Base-by-base conservation (phyloP, 2,797 vertebrate species). In the Manis crassicaudata region DNA sequence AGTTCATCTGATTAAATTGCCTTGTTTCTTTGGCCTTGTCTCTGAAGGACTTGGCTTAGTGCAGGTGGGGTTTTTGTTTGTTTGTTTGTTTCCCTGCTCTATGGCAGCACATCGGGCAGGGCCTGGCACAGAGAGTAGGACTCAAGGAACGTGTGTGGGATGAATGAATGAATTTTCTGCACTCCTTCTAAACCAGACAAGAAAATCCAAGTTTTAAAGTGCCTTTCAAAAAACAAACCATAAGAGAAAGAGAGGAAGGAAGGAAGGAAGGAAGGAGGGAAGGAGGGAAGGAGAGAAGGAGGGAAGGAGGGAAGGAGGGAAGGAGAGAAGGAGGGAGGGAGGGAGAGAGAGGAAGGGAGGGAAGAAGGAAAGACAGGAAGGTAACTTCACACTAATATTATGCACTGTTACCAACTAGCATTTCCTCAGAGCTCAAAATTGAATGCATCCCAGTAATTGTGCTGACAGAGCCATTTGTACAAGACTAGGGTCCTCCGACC, bases 141-240 rank as follows among this genome's bases (percentile, higher is more conserved):
- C 62, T 91, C 29, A 35, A 70, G 60, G 85, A 76, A 84, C 73
- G 46, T 50, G 16, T 67, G 35, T 68, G 52, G 70, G 76, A 93
- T 79, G 43, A 77, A 10, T 27, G 27, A 85, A 77, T 52, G 63
- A 35, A 56, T 73, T 80, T 75, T 76, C 46, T 83, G 17, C 2
- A 68, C 10, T 63, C 35, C 35, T 96, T 96, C 92, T 63, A 73
- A 92, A 70, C 25, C 16, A 95, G 37, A 67, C 37, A 93, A n/a
- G 40, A 63, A 86, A 94, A 79, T n/a, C 5, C 29, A 62, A 77
- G 60, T 27, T 94, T 85, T 90, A 58, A 89, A 54, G 40, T 54
- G 7, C 5, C 35, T 65, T 46, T 81, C 77, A 65, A 27, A 81
- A 86, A 85, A 37, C 25, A 88, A 32, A 32, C 6, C 10, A 14